Evolutionary conservation across 2,888 invertebrate species (phyloP), one percentile per base, ranked within the genome.

Genomic region (Thera obeliscata): DNA sequence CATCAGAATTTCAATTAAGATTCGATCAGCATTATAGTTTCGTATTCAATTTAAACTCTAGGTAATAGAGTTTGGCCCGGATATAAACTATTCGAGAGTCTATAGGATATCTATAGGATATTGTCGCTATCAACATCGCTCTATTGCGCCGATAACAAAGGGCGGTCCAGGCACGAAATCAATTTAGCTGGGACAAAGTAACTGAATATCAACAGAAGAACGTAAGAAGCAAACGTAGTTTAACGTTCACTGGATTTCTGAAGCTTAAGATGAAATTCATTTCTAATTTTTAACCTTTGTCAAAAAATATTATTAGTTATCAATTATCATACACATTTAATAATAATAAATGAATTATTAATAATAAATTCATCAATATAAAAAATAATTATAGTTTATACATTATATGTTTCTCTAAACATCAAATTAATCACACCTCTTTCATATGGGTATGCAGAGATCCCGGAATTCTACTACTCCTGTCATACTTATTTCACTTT

Each of bases 91-190:
- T 60, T 59, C 56, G 68, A 35, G 41, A 4, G 38, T 5, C 43
- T 43, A 60, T 48, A 55, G 61, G 62, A 52, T 64, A 64, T 62
- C 63, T 67, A 67, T 63, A 65, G 62, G 57, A 63, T 67, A 67
- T 67, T 66, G 67, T 65, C 46, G 49, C 60, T 67, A 65, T 67
- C 64, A 63, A 63, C 64, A 62, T 57, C 56, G 59, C 56, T 67
- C 70, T 61, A 67, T 64, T 64, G 58, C 54, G 56, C 41, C 56
- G 64, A 61, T 69, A 68, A 69, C 71, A 72, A 72, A 69, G 65
- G 59, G 49, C 56, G 64, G 62, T 56, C 61, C 66, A 59, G 59
- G 62, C 71, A 65, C 66, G 63, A 60, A 69, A 67, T 65, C 63
- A 69, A 72, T 69, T 72, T 72, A 63, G 63, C 59, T 52, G 46